These are phyloP conservation scores for Drosophila chauvacae DNA, from an alignment of 1,140 invertebrate genomes.

Conservation along the genomic window DNA sequence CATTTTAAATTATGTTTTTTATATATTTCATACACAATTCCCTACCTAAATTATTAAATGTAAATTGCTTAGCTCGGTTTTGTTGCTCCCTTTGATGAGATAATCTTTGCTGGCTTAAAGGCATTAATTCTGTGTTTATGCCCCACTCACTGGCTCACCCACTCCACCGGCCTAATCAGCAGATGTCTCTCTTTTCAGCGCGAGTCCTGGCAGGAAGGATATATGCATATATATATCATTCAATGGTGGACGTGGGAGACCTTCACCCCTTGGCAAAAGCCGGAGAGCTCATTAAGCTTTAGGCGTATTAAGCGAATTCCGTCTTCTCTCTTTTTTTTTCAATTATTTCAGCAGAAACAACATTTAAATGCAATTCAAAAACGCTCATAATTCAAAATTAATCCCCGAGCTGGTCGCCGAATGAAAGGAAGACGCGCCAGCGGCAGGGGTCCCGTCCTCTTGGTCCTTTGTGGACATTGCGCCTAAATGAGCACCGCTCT, in stretches of 20 bases:
- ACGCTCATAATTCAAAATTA: slow-evolving; percentile 78
- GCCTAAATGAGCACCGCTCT: slow-evolving; percentile 70
- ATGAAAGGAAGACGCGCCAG: slow-evolving; percentile 46
- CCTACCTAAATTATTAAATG: background rate
- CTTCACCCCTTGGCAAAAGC: background rate
- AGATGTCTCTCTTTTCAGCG: slow-evolving; percentile 10
- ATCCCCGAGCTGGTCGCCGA: slow-evolving; percentile 57
- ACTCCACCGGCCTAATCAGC: slow-evolving; percentile 27
- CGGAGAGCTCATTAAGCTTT: slow-evolving; percentile 71
- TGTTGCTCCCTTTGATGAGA: background rate
- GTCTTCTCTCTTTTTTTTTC: slow-evolving; percentile 26
- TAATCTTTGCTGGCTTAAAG: slow-evolving; percentile 10
- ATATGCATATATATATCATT: background rate
- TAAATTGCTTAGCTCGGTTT: background rate
- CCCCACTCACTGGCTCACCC: background rate
- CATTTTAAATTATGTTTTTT: background rate
- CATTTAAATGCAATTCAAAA: slow-evolving; percentile 74
- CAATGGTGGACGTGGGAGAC: slow-evolving; percentile 6
- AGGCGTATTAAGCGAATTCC: slow-evolving; percentile 67
- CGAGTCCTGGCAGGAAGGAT: background rate
- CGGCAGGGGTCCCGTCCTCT: slow-evolving; percentile 13
- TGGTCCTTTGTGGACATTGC: slow-evolving; percentile 61
- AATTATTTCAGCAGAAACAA: slow-evolving; percentile 59
- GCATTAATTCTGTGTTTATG: slow-evolving; percentile 10
- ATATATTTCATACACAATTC: background rate